phyloP scores from a whole-genome alignment of 2,797 vertebrate species.

The Bradypodion ventrale region DNA sequence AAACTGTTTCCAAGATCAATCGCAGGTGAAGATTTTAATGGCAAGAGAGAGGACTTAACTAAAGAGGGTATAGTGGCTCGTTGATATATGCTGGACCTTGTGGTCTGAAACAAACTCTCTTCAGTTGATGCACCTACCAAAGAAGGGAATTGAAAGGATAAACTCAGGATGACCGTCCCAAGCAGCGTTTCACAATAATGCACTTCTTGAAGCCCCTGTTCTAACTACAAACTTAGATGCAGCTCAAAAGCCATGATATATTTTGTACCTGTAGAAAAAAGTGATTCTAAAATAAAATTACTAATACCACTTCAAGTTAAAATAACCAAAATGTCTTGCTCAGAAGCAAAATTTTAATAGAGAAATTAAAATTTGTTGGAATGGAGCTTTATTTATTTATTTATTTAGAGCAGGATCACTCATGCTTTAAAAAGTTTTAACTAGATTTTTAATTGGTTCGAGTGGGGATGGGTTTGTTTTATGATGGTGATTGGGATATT shows the following conservation, averaged over 20 bases:
- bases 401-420: too few relatives aligned
- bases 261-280: not conserved
- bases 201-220: not conserved
- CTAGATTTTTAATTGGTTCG: too few relatives aligned
- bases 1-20: constrained; percentile 81
- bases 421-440: too few relatives aligned
- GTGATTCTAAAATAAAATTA: not conserved
- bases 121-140: constrained; percentile 68
- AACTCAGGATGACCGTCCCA: not conserved
- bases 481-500: too few relatives aligned
- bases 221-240: not conserved
- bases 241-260: not conserved
- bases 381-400: too few relatives aligned
- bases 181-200: not conserved
- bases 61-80: constrained; percentile 81
- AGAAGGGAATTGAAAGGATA: constrained; percentile 43
- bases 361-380: not conserved
- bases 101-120: constrained; percentile 76
- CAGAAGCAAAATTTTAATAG: not conserved
- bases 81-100: constrained; percentile 66
- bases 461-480: too few relatives aligned
- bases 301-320: not conserved
- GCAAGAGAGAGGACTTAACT: constrained; percentile 75
- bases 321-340: not conserved
- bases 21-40: constrained; percentile 74